Base-by-base conservation (phyloP, 2,113 vertebrate species). In the Takifugu bimaculatus region DNA sequence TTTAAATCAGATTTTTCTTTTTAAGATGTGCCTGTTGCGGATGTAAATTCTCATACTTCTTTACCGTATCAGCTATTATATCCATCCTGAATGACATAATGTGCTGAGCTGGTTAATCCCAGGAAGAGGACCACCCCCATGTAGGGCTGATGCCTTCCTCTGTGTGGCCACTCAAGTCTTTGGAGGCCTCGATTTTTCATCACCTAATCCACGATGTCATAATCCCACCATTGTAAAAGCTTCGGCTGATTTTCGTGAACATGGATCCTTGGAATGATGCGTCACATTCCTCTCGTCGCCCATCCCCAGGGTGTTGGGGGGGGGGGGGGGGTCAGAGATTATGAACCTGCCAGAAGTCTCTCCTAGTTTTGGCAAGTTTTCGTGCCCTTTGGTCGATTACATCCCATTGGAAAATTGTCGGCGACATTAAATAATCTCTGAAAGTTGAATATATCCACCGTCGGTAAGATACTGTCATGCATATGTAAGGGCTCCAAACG, bases 51-150 rank as follows among this genome's bases (percentile, higher is more conserved):
- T 78, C 54, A 68, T 75, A 53, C 65, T 72, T 72, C 65, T 75
- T 56, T 50, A 54, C 81, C 69, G 78, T 57, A 57, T 50, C 61
- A 56, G 27, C 64, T 72, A 82, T 85, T 70, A 77, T 73, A 84
- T 80, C 82, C 78, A 79, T 72, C 51, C 9, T 3, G 13, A 55
- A 77, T 80, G 74, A 82, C 81, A 79, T 84, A 73, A 80, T 74
- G 75, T 75, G 51, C 64, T 69, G 72, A 71, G 75, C 64, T 76
- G 64, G 54, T 71, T 87, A 88, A 88, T 87, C 87, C 83, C 65
- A 61, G 62, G 45, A 75, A 84, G 70, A 71, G 74, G 70, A 79
- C 74, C 9, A 3, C 35, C 2, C 1, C 7, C 72, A 56, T 66
- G 42, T 12, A 53, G 50, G 10, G 54, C 60, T 60, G 54, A 74